Evolutionary conservation across 2,797 vertebrate species (phyloP).

Genomic region (Neoniphon sammara): DNA sequence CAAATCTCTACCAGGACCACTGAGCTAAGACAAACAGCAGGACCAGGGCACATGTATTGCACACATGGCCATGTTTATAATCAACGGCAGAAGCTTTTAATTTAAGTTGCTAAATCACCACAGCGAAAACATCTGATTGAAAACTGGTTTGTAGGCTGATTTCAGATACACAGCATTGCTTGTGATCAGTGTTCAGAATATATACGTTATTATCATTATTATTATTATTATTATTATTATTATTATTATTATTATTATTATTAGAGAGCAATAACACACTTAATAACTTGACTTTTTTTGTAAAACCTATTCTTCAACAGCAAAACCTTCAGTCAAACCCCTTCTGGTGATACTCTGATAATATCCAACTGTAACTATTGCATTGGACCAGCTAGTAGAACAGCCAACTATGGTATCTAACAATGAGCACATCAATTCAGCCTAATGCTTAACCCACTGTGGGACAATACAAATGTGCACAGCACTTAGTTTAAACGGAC

Average conservation of each 20-base stretch:
- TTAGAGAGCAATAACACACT: too few relatives aligned
- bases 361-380: background rate
- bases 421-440: background rate
- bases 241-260: too few relatives aligned
- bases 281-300: too few relatives aligned
- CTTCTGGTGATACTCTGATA: background rate
- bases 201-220: too few relatives aligned
- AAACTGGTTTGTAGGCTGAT: background rate
- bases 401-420: background rate
- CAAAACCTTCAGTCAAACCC: background rate
- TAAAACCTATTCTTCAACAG: too few relatives aligned
- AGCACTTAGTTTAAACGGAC: background rate
- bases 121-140: background rate
- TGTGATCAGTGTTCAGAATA: background rate
- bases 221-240: too few relatives aligned
- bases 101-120: slow-evolving; percentile 29
- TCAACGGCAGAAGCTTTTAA: slow-evolving; percentile 43
- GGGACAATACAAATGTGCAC: background rate
- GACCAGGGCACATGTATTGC: slow-evolving; percentile 37
- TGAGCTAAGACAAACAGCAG: slow-evolving; percentile 53
- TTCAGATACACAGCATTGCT: slow-evolving; percentile 11
- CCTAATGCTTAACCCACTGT: slow-evolving; percentile 24
- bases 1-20: slow-evolving; percentile 70
- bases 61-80: slow-evolving; percentile 54
- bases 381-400: background rate